phyloP scores from a whole-genome alignment of 2,888 invertebrate species.

The Chromoteleia sp. region DNA sequence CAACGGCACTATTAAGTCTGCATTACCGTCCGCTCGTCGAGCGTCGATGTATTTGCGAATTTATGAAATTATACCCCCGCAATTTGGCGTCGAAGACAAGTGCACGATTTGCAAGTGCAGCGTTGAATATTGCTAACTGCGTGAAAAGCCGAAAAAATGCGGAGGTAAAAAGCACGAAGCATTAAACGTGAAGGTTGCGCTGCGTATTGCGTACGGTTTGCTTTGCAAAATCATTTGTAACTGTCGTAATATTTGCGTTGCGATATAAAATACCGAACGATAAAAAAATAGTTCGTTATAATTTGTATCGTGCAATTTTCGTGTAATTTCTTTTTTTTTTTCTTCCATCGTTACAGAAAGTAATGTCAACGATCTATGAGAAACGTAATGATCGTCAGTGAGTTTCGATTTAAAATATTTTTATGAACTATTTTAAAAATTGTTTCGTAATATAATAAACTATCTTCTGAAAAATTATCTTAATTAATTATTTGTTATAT shows the following conservation, averaged over 20 bases:
- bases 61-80: conserved; percentile 24
- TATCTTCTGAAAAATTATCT: too few species aligned
- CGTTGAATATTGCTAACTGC: conserved; percentile 22
- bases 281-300: conserved; percentile 39
- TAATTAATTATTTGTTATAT: too few species aligned
- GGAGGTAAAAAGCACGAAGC: conserved; percentile 20
- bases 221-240: conserved; percentile 54
- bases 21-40: conserved; percentile 15
- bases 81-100: conserved; percentile 33
- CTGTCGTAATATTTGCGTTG: conserved; percentile 54
- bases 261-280: conserved; percentile 53
- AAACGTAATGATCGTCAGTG: too few species aligned
- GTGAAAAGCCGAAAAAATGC: conserved; percentile 17
- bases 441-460: too few species aligned
- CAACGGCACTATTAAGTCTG: conserved; percentile 34
- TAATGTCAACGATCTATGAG: too few species aligned
- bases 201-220: conserved; percentile 40
- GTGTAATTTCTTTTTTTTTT: conserved; percentile 3
- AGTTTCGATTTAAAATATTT: too few species aligned
- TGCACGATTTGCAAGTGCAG: not conserved
- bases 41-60: not conserved
- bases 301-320: conserved; percentile 16
- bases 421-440: too few species aligned
- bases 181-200: conserved; percentile 59
- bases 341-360: too few species aligned